A percentile compares a stretch with the other conserved stretches of the same genome.
These are phyloP conservation scores for Megastigmus dorsalis DNA, from an alignment of 2,888 invertebrate genomes.

Conservation along the genomic window DNA sequence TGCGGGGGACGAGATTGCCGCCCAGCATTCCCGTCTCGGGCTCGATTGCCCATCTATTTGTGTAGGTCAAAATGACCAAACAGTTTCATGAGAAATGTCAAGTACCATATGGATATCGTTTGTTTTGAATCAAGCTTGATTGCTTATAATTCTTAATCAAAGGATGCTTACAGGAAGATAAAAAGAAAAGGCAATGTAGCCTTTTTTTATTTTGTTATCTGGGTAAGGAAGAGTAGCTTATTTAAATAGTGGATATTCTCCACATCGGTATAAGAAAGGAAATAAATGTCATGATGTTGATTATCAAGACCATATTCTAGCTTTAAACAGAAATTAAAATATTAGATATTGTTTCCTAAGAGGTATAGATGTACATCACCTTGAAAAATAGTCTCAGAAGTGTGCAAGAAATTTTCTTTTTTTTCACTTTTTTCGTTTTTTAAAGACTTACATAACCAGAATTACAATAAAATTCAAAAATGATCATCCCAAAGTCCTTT, in stretches of 20 bases:
- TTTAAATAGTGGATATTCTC: slow-evolving; percentile 39
- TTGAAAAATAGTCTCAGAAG: slow-evolving; percentile 44
- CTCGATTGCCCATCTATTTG: slow-evolving; percentile 74
- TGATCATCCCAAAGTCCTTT: slow-evolving; percentile 25
- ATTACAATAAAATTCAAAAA: slow-evolving; percentile 39
- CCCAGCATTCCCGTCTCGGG: slow-evolving; percentile 73
- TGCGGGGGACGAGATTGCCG: slow-evolving; percentile 74
- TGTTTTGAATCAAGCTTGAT: slow-evolving; percentile 63
- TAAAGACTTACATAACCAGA: slow-evolving; percentile 40
- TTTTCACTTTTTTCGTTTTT: slow-evolving; percentile 30
- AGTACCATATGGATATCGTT: slow-evolving; percentile 59
- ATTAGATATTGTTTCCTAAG: slow-evolving; percentile 43
- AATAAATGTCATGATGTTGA: slow-evolving; percentile 45
- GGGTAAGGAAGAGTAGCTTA: slow-evolving; percentile 40
- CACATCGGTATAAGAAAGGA: slow-evolving; percentile 45
- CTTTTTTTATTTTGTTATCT: slow-evolving; percentile 36
- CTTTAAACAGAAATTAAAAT: slow-evolving; percentile 49
- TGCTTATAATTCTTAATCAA: slow-evolving; percentile 41
- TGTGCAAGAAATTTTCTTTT: slow-evolving; percentile 31
- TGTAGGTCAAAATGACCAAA: slow-evolving; percentile 72
- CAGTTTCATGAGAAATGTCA: slow-evolving; percentile 69
- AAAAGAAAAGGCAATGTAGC: slow-evolving; percentile 38
- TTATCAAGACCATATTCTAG: slow-evolving; percentile 40
- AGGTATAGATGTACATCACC: slow-evolving; percentile 40
- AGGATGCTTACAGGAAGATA: slow-evolving; percentile 36